Evolutionary conservation across 30 jellyfish, hydroid and myxozoan species (phyloP).

Genomic region (Pelagia noctiluca): DNA sequence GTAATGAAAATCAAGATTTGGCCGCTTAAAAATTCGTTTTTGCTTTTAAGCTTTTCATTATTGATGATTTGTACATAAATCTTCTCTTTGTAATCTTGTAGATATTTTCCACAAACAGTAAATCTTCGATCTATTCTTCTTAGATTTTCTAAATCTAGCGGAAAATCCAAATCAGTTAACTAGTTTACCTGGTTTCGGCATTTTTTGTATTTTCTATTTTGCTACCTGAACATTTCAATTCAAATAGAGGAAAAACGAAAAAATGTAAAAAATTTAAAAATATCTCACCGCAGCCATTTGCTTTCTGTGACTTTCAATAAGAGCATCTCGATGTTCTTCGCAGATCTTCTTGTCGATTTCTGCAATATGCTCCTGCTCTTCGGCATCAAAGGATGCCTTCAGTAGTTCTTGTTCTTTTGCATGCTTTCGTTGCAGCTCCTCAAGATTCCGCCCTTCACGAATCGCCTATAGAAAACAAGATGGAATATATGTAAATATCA

Average conservation of each 20-base stretch:
- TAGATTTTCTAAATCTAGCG: too few species aligned
- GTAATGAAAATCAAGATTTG: background rate
- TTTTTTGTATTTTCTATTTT: too few species aligned
- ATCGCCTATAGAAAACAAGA: conserved; percentile 61
- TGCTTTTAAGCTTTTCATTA: too few species aligned
- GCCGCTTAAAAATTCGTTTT: background rate
- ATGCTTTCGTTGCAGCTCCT: conserved; percentile 73
- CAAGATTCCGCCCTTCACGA: conserved; percentile 71
- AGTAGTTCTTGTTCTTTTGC: conserved; percentile 68
- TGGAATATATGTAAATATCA: background rate
- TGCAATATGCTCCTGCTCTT: conserved; percentile 83
- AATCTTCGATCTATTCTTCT: too few species aligned
- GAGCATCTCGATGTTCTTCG: conserved; percentile 82
- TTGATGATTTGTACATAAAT: too few species aligned
- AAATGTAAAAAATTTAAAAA: background rate
- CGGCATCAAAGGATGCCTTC: conserved; percentile 76
- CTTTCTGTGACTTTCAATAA: conserved; percentile 68
- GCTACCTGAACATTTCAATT: too few species aligned
- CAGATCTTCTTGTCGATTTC: conserved; percentile 68
- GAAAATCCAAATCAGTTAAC: too few species aligned
- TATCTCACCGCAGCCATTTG: conserved; percentile 73
- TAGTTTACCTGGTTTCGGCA: too few species aligned
- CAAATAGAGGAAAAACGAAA: background rate
- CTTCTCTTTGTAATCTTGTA: too few species aligned
- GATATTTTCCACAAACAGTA: too few species aligned